phyloP scores from a whole-genome alignment of 2,797 vertebrate species.

The Luscinia luscinia region DNA sequence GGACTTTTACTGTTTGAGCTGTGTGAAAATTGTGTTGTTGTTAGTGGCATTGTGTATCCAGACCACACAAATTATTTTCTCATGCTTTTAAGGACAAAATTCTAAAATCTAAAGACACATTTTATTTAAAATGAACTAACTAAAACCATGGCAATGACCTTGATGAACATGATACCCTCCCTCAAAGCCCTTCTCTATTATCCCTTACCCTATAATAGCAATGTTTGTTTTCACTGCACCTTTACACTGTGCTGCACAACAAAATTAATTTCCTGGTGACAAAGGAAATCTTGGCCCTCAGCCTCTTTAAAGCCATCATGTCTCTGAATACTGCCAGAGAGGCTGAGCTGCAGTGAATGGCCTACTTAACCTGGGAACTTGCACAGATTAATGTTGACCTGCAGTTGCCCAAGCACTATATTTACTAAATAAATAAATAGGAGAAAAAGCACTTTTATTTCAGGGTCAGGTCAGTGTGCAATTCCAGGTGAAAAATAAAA shows the following conservation, averaged over 20 bases:
- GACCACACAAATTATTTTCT: background rate
- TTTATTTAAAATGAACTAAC: background rate
- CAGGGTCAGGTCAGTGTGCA: background rate
- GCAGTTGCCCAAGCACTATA: background rate
- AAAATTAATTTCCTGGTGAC: background rate
- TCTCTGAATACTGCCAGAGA: background rate
- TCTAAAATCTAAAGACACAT: background rate
- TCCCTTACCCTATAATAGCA: background rate
- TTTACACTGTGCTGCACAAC: background rate
- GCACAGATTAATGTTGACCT: background rate
- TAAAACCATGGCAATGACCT: background rate
- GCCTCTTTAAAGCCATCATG: background rate
- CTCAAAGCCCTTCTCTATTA: background rate
- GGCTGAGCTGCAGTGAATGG: background rate
- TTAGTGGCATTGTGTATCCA: background rate
- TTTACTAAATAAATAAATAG: slow-evolving; percentile 8
- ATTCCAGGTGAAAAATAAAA: background rate
- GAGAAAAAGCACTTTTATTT: background rate
- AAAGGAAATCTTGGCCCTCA: background rate
- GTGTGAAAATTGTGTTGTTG: background rate
- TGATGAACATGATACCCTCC: background rate
- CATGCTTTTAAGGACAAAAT: background rate
- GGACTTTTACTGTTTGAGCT: background rate
- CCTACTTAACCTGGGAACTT: slow-evolving; percentile 9
- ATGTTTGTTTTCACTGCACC: background rate